Evolutionary conservation across 2,797 vertebrate species (phyloP).

Genomic region (Alauda arvensis): DNA sequence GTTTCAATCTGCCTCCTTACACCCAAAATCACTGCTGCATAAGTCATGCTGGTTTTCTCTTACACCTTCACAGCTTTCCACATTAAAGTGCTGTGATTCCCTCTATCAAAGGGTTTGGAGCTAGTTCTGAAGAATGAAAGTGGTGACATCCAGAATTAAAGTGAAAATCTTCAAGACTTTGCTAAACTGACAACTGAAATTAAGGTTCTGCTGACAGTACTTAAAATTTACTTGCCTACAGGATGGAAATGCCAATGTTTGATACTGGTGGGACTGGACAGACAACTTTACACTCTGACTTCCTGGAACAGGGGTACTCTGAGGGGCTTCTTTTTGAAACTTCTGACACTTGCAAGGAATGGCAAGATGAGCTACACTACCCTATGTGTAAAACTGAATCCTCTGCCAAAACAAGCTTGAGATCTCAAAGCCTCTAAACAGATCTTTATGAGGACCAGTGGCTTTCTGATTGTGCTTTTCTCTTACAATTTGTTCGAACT

Average conservation of each 20-base stretch:
- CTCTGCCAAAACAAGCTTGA: background rate
- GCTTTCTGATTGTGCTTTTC: background rate
- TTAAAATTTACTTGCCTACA: background rate
- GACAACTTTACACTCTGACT: background rate
- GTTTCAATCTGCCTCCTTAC: background rate
- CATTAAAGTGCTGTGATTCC: background rate
- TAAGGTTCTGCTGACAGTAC: background rate
- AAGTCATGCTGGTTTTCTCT: background rate
- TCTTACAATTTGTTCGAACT: background rate
- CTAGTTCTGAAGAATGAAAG: background rate
- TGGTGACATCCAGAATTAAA: background rate
- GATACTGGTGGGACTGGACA: background rate
- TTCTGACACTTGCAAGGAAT: background rate
- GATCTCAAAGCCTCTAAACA: background rate
- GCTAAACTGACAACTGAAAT: background rate
- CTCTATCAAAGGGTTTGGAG: background rate
- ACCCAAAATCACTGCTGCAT: background rate
- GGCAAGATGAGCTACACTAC: background rate
- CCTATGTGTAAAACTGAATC: background rate
- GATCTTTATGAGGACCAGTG: background rate
- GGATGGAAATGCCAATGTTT: background rate
- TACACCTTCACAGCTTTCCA: background rate
- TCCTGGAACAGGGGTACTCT: background rate
- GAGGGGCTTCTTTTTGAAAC: background rate
- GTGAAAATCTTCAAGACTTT: background rate